Evolutionary conservation across 1,140 invertebrate genomes (phyloP).

Genomic region (Dysdera silvatica): DNA sequence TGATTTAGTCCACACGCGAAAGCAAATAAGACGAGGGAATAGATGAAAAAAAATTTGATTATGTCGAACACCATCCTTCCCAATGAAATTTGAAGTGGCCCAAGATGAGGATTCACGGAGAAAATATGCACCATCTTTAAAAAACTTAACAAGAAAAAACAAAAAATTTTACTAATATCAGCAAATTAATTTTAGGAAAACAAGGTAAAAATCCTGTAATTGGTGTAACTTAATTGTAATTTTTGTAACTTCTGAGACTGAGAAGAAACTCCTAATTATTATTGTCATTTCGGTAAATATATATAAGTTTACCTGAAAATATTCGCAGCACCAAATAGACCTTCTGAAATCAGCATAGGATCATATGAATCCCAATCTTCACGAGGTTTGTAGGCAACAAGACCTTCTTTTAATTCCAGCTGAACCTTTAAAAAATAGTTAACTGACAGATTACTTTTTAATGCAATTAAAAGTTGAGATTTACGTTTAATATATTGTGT

Average conservation of each 20-base stretch:
- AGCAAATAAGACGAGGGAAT: conserved; percentile 77
- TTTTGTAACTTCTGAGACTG: neutral
- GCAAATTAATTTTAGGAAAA: neutral
- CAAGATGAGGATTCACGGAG: conserved; percentile 87
- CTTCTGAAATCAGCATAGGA: conserved; percentile 86
- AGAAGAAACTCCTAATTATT: neutral
- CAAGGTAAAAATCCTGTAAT: neutral
- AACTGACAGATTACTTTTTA: neutral
- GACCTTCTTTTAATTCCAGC: conserved; percentile 61
- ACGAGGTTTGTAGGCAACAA: conserved; percentile 70
- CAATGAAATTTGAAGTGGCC: conserved; percentile 79
- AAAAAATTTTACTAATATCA: neutral
- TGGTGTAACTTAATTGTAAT: neutral
- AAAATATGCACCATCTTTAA: conserved; percentile 91
- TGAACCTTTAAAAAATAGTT: conserved; percentile 45
- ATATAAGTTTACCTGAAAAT: conserved; percentile 64
- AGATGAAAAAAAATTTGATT: conserved; percentile 88
- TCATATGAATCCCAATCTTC: conserved; percentile 88
- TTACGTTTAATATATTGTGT: conserved; percentile 10
- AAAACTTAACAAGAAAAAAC: conserved; percentile 53
- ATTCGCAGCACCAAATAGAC: conserved; percentile 88
- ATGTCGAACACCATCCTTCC: conserved; percentile 89
- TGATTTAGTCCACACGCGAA: conserved; percentile 89
- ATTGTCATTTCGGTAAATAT: neutral
- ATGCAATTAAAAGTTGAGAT: conserved; percentile 34